These are phyloP conservation scores for Myripristis murdjan DNA, from an alignment of 2,797 vertebrate genomes.

Conservation along the genomic window DNA sequence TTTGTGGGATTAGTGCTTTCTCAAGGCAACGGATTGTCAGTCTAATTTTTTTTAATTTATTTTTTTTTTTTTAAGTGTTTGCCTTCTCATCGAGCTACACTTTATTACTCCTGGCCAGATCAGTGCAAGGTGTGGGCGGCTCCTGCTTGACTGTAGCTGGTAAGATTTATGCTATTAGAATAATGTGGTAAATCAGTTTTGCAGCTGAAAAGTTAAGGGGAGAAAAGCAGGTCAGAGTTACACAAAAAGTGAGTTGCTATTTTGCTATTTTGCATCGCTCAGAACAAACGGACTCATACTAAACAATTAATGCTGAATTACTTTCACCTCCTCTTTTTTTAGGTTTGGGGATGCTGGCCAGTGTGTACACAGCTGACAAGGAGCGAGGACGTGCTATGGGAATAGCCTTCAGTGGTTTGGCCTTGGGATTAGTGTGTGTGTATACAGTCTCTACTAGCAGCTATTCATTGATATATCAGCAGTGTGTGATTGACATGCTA, in stretches of 20 bases:
- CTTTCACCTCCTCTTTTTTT: neutral
- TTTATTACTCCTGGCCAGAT: constrained; percentile 89
- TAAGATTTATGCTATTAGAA: constrained; percentile 58
- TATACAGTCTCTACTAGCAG: constrained; percentile 41
- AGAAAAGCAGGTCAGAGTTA: too few relatives aligned
- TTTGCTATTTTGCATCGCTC: too few relatives aligned
- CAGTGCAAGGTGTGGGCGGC: constrained; percentile 91
- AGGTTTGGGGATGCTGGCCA: constrained; percentile 93
- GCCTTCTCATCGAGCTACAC: constrained; percentile 91
- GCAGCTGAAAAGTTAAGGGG: too few relatives aligned
- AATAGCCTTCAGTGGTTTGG: constrained; percentile 90
- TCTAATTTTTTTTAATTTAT: neutral
- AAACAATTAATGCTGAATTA: too few relatives aligned
- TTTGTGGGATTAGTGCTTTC: too few relatives aligned
- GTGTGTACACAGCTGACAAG: constrained; percentile 89
- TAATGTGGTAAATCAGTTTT: too few relatives aligned
- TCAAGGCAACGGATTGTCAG: too few relatives aligned
- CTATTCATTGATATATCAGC: too few relatives aligned
- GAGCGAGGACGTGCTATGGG: constrained; percentile 92
- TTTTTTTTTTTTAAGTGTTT: constrained; percentile 85
- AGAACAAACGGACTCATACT: too few relatives aligned
- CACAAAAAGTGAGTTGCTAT: too few relatives aligned
- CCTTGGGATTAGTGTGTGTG: constrained; percentile 92
- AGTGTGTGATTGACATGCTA: too few relatives aligned
- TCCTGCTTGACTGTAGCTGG: constrained; percentile 93